phyloP scores from a whole-genome alignment of 2,113 vertebrate genomes.

The Seriola aureovittata region DNA sequence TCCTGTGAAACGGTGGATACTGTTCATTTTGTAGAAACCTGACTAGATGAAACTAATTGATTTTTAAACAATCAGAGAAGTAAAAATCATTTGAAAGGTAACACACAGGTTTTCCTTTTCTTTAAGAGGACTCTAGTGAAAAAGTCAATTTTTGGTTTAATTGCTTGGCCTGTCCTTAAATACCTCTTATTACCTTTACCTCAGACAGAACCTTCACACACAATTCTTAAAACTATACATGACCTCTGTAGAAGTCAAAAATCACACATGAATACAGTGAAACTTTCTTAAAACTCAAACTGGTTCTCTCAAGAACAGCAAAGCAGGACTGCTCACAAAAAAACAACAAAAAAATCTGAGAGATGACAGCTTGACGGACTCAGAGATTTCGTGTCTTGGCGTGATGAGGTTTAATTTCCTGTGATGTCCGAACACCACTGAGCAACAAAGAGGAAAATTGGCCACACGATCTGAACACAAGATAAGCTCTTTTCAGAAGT shows the following conservation, averaged over 20 bases:
- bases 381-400: neutral
- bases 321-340: neutral
- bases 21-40: neutral
- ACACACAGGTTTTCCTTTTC: no score
- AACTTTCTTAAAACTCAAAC: neutral
- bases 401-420: constrained; percentile 46
- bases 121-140: neutral
- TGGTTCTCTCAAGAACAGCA: neutral
- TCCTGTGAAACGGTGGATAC: neutral
- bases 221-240: neutral
- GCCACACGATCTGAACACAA: constrained; percentile 6
- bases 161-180: neutral
- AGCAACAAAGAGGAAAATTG: constrained; percentile 26
- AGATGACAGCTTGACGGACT: constrained; percentile 29
- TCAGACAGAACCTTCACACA: neutral
- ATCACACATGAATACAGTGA: neutral
- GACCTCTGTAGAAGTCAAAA: neutral
- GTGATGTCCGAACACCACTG: constrained; percentile 31
- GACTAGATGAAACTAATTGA: neutral
- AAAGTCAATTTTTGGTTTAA: neutral
- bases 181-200: neutral
- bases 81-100: no score
- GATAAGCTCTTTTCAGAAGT: constrained; percentile 32
- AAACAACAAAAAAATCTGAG: neutral
- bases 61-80: no score